Percentiles rank a stretch among this genome's conserved stretches.
Conservation (phyloP, 1,140 invertebrate genomes). For the Aphis craccivora region DNA sequence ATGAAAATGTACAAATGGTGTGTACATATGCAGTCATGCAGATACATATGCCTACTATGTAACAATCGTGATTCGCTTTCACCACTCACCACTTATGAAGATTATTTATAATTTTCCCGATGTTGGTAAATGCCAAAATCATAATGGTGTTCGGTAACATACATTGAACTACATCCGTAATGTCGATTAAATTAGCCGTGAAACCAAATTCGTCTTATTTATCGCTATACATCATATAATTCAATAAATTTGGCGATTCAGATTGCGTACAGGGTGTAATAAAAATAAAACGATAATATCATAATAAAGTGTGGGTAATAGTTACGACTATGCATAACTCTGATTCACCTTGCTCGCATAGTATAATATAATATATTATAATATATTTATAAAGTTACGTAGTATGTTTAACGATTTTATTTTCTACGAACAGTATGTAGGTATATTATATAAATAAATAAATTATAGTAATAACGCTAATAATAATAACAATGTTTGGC, state of each 20-base stretch:
- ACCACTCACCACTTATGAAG: conserved; percentile 17
- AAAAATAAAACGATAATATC: not conserved
- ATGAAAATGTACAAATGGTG: not conserved
- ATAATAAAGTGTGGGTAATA: not conserved
- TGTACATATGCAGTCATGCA: not conserved
- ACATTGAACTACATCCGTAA: not conserved
- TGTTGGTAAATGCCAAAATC: not conserved
- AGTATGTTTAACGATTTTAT: not conserved
- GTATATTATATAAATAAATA: not conserved
- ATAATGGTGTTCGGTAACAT: not conserved
- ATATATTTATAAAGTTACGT: not conserved
- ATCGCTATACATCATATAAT: not conserved
- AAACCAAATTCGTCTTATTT: conserved; percentile 12
- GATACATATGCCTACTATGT: too few species aligned
- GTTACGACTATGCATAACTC: not conserved
- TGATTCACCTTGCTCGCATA: not conserved
- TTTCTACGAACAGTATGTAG: not conserved
- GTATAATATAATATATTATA: not conserved
- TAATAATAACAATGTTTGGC: not conserved
- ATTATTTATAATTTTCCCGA: conserved; percentile 18
- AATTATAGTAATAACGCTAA: not conserved
- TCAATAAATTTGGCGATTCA: not conserved
- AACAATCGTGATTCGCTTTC: conserved; percentile 47
- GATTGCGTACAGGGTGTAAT: not conserved
- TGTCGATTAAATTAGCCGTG: not conserved